Evolutionary conservation across 37 sponge, comb jelly and placozoan genomes (phyloP).

Genomic region (Crambe crambe): DNA sequence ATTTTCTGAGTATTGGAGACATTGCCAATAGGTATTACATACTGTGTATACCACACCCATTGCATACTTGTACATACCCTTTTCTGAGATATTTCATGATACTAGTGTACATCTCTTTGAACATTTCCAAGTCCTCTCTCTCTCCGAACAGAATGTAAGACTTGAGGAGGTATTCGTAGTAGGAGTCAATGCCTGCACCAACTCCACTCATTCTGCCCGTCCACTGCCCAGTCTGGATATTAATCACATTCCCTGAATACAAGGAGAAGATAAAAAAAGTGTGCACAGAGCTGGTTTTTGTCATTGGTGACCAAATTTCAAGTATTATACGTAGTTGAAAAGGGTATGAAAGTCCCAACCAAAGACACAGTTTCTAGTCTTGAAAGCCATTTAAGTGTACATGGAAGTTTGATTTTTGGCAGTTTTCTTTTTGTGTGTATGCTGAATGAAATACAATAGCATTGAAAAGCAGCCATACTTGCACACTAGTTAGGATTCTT

Average conservation of each 20-base stretch:
- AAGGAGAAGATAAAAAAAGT: background rate
- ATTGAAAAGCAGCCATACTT: too few species aligned
- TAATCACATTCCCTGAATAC: conserved; percentile 75
- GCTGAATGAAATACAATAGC: too few species aligned
- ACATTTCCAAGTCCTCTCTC: conserved; percentile 85
- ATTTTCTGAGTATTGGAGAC: too few species aligned
- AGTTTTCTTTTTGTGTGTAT: too few species aligned
- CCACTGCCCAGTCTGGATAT: conserved; percentile 89
- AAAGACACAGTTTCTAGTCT: too few species aligned
- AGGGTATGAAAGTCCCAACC: too few species aligned
- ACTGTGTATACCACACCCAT: too few species aligned
- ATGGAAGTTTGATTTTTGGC: too few species aligned
- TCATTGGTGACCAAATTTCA: background rate
- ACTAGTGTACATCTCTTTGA: conserved; percentile 72
- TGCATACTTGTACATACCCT: conserved; percentile 79
- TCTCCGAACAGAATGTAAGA: conserved; percentile 94
- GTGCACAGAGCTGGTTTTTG: background rate
- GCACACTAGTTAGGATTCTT: too few species aligned
- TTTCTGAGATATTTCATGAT: conserved; percentile 80
- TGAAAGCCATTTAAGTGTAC: too few species aligned
- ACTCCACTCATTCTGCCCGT: conserved; percentile 85
- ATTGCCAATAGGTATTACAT: too few species aligned
- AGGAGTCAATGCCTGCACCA: conserved; percentile 98
- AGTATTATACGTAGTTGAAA: too few species aligned
- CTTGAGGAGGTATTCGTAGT: conserved; percentile 97